Base-by-base conservation (phyloP, 2,797 vertebrate species). In the Xyrichtys novacula region DNA sequence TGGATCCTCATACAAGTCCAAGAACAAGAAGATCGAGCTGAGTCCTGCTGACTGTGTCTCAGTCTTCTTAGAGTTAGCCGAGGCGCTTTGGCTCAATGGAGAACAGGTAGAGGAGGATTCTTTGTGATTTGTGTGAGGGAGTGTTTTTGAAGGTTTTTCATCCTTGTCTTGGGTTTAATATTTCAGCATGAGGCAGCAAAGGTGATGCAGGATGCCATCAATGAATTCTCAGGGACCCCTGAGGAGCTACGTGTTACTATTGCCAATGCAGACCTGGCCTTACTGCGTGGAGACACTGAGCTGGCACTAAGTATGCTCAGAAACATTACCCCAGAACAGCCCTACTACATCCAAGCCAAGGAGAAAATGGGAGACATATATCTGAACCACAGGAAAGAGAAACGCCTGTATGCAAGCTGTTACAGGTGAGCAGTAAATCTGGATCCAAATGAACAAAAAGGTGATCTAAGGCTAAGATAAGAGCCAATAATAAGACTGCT, bases 301-400 rank as follows among this genome's bases (percentile, higher is more conserved):
- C 92, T 96, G 67, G 96, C 98, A 20, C 93, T 99, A 83, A 96
- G 90, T 79, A 96, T 97, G 95, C 96, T 99, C 79, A 87, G 93
- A 81, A 98, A 95, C 88, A 93, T 97, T 58, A 96, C 95, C 3
- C 90, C 96, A 0, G 95, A 98, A 31, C 97, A 98, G 86, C 94
- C 94, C 22, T 99, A 99, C 84, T 99, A 96, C 88, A 89, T 96
- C 75, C 96, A 97, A 78, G 96, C 96, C 80, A 99, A 97, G 89
- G 95, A 95, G 88, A 99, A 99, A 89, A 99, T 99, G 97, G 97
- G 97, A 22, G 92, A 96, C 71, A 95, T 98, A 68, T 99, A 99
- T 87, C 93, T 99, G 73, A 95, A 95, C 32, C 93, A 96, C 88
- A 95, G 96, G 70, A 98, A 97, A 86, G 96, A 99, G 71, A 98